phyloP scores from a whole-genome alignment of 2,888 invertebrate genomes.

The Apodemia duryi region DNA sequence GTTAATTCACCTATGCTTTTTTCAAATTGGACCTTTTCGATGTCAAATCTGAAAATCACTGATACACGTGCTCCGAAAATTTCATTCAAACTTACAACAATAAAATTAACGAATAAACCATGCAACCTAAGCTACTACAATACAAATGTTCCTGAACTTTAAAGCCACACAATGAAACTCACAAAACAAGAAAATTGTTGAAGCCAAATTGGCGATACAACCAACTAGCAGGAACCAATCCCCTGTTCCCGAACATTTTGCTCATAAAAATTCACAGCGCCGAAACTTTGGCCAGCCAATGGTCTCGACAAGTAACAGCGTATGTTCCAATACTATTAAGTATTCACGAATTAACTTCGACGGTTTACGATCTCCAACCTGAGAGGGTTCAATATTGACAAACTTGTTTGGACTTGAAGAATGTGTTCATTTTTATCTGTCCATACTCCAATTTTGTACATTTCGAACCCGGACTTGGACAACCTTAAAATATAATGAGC shows the following conservation, averaged over 20 bases:
- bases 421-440: too few species aligned
- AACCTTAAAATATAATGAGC: too few species aligned
- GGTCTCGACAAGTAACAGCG: not conserved
- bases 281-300: not conserved
- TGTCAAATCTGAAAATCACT: too few species aligned
- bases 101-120: too few species aligned
- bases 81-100: too few species aligned
- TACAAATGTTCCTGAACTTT: not conserved
- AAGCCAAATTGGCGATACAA: not conserved
- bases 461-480: too few species aligned
- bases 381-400: not conserved
- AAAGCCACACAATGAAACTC: slow-evolving; percentile 4
- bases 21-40: too few species aligned
- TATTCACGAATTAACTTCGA: slow-evolving; percentile 9
- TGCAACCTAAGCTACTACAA: too few species aligned
- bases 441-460: too few species aligned
- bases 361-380: not conserved
- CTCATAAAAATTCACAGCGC: slow-evolving; percentile 4
- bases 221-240: not conserved
- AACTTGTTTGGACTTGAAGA: not conserved
- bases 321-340: not conserved
- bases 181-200: not conserved
- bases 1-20: too few species aligned
- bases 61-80: too few species aligned
- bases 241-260: not conserved